Base-by-base conservation (phyloP, 2,113 vertebrate genomes). In the Vireo altiloquus region DNA sequence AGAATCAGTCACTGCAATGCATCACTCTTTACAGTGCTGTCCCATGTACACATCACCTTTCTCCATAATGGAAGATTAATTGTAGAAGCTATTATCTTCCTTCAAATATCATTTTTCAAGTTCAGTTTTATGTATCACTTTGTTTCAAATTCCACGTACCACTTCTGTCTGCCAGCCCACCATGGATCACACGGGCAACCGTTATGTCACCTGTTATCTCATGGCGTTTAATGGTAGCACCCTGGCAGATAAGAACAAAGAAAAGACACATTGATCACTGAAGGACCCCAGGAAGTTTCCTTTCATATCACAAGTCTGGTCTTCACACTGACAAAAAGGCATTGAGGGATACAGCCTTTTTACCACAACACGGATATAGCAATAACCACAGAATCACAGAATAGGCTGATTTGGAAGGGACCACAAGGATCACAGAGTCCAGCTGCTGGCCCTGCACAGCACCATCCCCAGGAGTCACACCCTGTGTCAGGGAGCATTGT, bases 221-320 rank as follows among this genome's bases (percentile, higher is more conserved):
- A 2, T 99, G 98, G 89, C 99, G 98, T 93, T 99, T 99, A 96
- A 99, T 99, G 16, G 99, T 99, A 6, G 99, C 99, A 95, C 99
- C 99, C 99, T 99, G 57, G 31, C 76, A 94, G 95, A 46, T n/a
- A 64, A 97, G 79, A 66, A 52, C 25, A 57, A 56, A 78, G 40
- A 9, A 49, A 46, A 74, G 63, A 5, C 39, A 63, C 21, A 23
- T 2, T 18, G 11, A 52, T 87, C 76, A 84, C 35, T 25, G 13
- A 77, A 77, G 25, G 47, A 63, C 2, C 8, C 15, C 35, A 57
- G 5, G 2, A 23, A 52, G 7, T 21, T 88, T 66, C 44, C 54
- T 83, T 81, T 61, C 27, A 40, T 25, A 50, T 50, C 42, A 39
- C 47, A 95, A 23, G 50, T 59, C 25, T 47, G 39, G 56, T 56